phyloP scores from a whole-genome alignment of 2,797 vertebrate genomes.

The Anabas testudineus region DNA sequence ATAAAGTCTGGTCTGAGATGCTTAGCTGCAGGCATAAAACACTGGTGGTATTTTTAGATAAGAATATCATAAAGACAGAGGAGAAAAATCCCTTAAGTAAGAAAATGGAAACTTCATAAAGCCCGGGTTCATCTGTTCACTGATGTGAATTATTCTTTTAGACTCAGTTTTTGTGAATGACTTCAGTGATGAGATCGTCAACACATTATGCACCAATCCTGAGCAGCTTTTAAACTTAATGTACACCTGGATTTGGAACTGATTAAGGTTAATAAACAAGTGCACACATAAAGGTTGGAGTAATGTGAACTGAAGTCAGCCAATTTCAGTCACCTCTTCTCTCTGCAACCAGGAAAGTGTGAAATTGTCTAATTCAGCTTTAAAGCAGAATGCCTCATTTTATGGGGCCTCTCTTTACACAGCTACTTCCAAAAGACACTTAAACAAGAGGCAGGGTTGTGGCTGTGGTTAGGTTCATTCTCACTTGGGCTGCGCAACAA shows the following conservation, averaged over 20 bases:
- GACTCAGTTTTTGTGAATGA: background rate
- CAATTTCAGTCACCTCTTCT: conserved; percentile 10
- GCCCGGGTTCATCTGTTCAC: conserved; percentile 21
- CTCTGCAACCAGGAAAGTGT: conserved; percentile 17
- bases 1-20: conserved; percentile 45
- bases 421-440: background rate
- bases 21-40: conserved; percentile 21
- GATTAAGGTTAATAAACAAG: background rate
- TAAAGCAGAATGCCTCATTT: conserved; percentile 21
- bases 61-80: conserved; percentile 21
- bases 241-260: background rate
- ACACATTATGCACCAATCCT: background rate
- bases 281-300: background rate
- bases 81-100: conserved; percentile 5
- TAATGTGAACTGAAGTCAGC: background rate
- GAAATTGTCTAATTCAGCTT: conserved; percentile 34
- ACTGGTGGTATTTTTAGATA: conserved; percentile 48
- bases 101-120: background rate
- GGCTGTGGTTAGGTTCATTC: background rate
- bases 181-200: too few relatives aligned
- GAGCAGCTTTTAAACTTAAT: too few relatives aligned
- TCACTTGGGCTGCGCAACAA: background rate
- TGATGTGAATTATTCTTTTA: conserved; percentile 17
- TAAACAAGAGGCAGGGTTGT: background rate
- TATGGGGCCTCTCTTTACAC: conserved; percentile 15